These are phyloP conservation scores for Matsumyia berberina DNA, from an alignment of 2,888 invertebrate species.

Conservation along the genomic window DNA sequence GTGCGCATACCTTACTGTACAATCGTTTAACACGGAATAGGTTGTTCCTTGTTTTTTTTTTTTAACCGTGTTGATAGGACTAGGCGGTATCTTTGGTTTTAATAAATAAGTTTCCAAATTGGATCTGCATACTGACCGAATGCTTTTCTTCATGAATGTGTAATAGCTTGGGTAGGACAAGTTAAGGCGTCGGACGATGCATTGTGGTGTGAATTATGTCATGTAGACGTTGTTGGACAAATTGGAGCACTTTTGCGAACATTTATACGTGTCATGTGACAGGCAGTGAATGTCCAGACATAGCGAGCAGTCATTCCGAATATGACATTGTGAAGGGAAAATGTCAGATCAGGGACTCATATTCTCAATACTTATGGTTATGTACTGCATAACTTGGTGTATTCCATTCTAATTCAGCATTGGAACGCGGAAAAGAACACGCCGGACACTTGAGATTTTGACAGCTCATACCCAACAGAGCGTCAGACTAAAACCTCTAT, in stretches of 20 bases:
- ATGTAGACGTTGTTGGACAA: background rate
- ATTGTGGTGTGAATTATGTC: slow-evolving; percentile 6
- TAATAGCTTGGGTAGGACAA: slow-evolving; percentile 22
- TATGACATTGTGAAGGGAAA: no score
- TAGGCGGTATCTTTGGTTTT: slow-evolving; percentile 19
- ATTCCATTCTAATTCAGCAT: no score
- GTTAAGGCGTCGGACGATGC: slow-evolving; percentile 14
- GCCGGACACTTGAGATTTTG: no score
- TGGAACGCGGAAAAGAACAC: no score
- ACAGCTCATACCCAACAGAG: no score
- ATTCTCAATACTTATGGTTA: no score
- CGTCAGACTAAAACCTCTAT: no score
- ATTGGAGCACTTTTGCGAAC: background rate
- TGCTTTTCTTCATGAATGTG: slow-evolving; percentile 39
- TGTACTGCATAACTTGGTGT: no score
- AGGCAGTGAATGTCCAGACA: no score
- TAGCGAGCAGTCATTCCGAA: no score
- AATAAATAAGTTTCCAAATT: slow-evolving; percentile 39
- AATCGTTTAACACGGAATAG: slow-evolving; percentile 57
- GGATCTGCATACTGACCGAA: background rate
- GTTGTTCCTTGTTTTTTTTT: slow-evolving; percentile 13
- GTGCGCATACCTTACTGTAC: slow-evolving; percentile 32
- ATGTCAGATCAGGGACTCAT: no score
- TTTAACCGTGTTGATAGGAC: background rate
- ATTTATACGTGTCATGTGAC: background rate